Evolutionary conservation across 2,113 vertebrate species (phyloP), one percentile per base, ranked within the genome.

Genomic region (Tor tambroides): DNA sequence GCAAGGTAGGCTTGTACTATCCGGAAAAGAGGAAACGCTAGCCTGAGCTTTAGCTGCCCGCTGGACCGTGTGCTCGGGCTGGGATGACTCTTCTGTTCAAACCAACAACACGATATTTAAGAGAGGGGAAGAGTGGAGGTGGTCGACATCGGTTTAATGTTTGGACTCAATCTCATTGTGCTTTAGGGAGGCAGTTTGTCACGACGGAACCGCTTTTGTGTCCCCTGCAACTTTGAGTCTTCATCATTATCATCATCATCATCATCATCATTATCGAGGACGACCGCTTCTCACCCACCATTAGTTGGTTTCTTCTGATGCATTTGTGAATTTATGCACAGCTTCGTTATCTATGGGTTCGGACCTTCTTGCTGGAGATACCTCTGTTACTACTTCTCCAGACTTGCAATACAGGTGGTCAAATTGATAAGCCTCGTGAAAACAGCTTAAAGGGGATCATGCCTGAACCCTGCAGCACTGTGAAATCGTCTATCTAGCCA

Each of bases 81-180:
- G 94, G 93, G 90, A 95, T 95, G 94, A 89, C 92, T 93, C 93
- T 91, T 90, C 91, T 87, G 89, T 80, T 84, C 88, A 87, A 88
- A 85, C 78, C 85, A 79, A 54, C 41, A 84, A 88, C 93, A 84
- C 46, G 83, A 76, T 75, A 89, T 91, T 91, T 90, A 89, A 93
- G 92, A 91, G 76, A 91, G 92, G 88, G 91, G 89, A 92, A 92
- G 93, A 93, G 85, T 54, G 81, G 86, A 28, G 85, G 89, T 87
- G 84, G 87, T 89, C 87, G 90, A 92, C 87, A 88, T 69, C 84
- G 83, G 65, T 89, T 89, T 85, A 74, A 56, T 32, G 89, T 87
- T 88, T 88, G 94, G 94, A 94, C 94, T 92, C 84, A 23, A 78
- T 90, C 90, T 91, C 3, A 83, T 87, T 91, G 86, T 92, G 54